Evolutionary conservation across 2,797 vertebrate genomes (phyloP).

Genomic region (Pogonophryne albipinna): DNA sequence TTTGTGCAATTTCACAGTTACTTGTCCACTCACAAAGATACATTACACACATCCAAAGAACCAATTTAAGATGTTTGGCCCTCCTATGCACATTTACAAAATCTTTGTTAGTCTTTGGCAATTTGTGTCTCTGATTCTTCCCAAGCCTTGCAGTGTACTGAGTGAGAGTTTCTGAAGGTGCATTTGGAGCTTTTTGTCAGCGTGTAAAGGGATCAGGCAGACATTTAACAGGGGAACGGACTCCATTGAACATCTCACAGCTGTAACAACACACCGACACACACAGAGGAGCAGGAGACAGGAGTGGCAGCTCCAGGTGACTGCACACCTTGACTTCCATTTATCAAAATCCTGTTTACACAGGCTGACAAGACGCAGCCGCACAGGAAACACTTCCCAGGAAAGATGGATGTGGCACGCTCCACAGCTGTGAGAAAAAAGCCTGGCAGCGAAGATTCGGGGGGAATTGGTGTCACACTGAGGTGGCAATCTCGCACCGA

Average conservation of each 20-base stretch:
- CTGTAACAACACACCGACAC: constrained; percentile 89
- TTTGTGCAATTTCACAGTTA: not conserved
- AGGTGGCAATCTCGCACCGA: constrained; percentile 27
- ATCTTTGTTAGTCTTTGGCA: constrained; percentile 90
- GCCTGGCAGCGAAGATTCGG: constrained; percentile 50
- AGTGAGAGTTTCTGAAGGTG: constrained; percentile 76
- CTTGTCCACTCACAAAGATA: no score
- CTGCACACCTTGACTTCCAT: constrained; percentile 96
- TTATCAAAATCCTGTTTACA: constrained; percentile 94
- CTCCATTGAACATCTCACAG: constrained; percentile 88
- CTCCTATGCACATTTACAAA: constrained; percentile 87
- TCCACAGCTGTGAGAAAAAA: constrained; percentile 54
- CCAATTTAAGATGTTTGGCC: constrained; percentile 78
- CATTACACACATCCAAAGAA: no score
- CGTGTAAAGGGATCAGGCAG: constrained; percentile 62
- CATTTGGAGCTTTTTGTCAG: constrained; percentile 83
- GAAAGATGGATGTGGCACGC: constrained; percentile 84
- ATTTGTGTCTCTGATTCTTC: constrained; percentile 80
- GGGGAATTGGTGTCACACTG: constrained; percentile 31
- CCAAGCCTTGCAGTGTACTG: constrained; percentile 83
- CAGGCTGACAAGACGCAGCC: constrained; percentile 88
- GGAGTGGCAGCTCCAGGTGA: constrained; percentile 95
- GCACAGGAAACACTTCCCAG: constrained; percentile 88
- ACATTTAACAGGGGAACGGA: constrained; percentile 25
- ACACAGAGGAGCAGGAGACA: constrained; percentile 84